A percentile compares a stretch with the other conserved stretches of the same genome.
phyloP scores from a whole-genome alignment of 1,140 invertebrate species.

The Heliothis virescens region DNA sequence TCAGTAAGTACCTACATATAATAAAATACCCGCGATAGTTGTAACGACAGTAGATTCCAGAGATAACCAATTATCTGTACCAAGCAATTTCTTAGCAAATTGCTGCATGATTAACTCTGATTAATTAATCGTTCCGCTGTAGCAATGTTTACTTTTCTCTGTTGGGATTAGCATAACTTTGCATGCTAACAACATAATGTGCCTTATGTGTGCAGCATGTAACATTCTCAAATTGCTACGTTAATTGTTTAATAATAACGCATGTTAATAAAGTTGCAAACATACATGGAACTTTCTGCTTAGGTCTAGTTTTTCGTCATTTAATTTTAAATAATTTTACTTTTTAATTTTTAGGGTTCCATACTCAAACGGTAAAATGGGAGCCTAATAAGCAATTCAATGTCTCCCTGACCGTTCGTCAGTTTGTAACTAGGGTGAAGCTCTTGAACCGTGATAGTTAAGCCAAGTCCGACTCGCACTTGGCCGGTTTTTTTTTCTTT shows the following conservation, averaged over 20 bases:
- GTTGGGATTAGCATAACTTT: conserved; percentile 16
- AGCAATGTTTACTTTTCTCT: conserved; percentile 23
- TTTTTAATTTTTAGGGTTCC: too few relatives aligned
- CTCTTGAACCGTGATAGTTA: too few relatives aligned
- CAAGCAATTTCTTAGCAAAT: conserved; percentile 10
- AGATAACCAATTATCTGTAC: neutral
- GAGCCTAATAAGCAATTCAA: too few relatives aligned
- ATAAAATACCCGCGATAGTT: neutral
- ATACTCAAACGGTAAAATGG: too few relatives aligned
- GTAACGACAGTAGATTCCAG: neutral
- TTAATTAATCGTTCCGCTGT: conserved; percentile 14
- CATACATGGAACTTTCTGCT: too few relatives aligned
- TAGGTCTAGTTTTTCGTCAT: too few relatives aligned
- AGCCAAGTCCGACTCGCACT: too few relatives aligned
- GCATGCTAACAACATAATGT: neutral
- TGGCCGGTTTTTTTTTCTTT: too few relatives aligned
- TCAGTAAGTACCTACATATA: too few relatives aligned
- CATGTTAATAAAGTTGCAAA: neutral
- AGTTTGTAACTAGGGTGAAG: too few relatives aligned
- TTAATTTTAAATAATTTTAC: too few relatives aligned
- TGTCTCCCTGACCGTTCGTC: neutral
- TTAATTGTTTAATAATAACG: conserved; percentile 12
- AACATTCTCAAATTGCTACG: conserved; percentile 14
- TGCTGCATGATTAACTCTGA: neutral
- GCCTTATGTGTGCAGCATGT: conserved; percentile 6